Percentiles rank a stretch among this genome's conserved stretches.
These are phyloP conservation scores for Eilema sororculum DNA, from an alignment of 2,888 invertebrate species.

Conservation along the genomic window DNA sequence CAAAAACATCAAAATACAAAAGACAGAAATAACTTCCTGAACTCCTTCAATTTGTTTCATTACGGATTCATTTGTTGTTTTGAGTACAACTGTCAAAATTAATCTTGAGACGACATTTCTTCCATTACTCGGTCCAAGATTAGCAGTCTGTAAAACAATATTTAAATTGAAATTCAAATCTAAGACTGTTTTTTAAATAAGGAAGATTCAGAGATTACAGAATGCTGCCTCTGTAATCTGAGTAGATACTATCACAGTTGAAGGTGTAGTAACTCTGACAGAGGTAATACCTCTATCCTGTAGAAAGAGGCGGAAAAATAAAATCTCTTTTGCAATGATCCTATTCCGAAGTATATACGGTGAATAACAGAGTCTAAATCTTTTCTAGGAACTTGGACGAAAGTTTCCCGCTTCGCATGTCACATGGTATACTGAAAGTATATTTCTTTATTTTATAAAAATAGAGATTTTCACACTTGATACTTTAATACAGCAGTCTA, in stretches of 20 bases:
- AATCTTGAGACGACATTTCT: background rate
- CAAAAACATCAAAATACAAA: background rate
- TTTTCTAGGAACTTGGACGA: background rate
- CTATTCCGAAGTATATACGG: background rate
- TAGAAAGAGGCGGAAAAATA: too few relatives aligned
- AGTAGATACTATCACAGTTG: background rate
- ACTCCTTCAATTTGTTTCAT: background rate
- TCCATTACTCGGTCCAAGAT: background rate
- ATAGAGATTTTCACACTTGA: too few relatives aligned
- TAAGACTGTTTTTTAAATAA: background rate
- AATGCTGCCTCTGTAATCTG: too few relatives aligned
- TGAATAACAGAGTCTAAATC: background rate
- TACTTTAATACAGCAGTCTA: too few relatives aligned
- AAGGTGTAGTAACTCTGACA: background rate
- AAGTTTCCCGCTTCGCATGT: background rate
- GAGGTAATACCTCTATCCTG: background rate
- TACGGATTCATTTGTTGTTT: background rate
- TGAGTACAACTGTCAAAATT: background rate
- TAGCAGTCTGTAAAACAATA: constrained; percentile 30
- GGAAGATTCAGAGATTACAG: background rate
- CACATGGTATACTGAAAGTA: background rate
- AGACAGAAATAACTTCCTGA: background rate
- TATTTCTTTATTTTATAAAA: too few relatives aligned
- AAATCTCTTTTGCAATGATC: background rate
- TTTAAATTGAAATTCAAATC: constrained; percentile 18